Evolutionary conservation across 2,797 vertebrate species (phyloP), one percentile per base, ranked within the genome.

Genomic region (Nyctibius grandis): DNA sequence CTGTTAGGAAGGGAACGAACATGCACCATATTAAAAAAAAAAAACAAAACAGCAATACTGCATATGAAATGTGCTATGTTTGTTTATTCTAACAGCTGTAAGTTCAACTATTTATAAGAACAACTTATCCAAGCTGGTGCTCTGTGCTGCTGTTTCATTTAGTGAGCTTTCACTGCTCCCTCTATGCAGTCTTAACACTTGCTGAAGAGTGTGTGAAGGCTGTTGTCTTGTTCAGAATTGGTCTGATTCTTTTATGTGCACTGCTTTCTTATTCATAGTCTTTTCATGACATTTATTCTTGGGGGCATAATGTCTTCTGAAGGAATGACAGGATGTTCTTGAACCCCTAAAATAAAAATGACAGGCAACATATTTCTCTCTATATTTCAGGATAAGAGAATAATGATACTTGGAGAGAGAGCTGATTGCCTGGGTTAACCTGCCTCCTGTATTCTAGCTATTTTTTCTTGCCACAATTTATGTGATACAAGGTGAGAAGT

Each of bases 301-400:
- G 72, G 69, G n/a, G 86, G 65, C 47, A 22, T 76, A 54, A 45
- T 50, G 23, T 65, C 63, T 86, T 91, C 65, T 76, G 82, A 88
- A 90, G 40, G 61, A 84, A 72, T 76, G 44, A 34, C 89, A 85
- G 56, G 9, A 40, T 73, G 40, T 93, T 74, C 86, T 92, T 95
- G 92, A 90, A 90, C 61, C 51, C 76, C 76, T 92, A 73, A 89
- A 95, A 84, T 84, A 93, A 88, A 92, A 91, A 73, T 94, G 45
- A 33, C 33, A 78, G 76, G 38, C 57, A 85, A 38, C 2, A 0
- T 68, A 29, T 47, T 90, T 95, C 33, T 72, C 16, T 78, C 31
- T 3, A 4, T 92, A 56, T 77, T 88, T 80, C 44, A 73, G 74
- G 47, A 26, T 57, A 45, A 85, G 57, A 79, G 20, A 84, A 36